phyloP scores from a whole-genome alignment of 2,888 invertebrate species.

The Torymus texanus region DNA sequence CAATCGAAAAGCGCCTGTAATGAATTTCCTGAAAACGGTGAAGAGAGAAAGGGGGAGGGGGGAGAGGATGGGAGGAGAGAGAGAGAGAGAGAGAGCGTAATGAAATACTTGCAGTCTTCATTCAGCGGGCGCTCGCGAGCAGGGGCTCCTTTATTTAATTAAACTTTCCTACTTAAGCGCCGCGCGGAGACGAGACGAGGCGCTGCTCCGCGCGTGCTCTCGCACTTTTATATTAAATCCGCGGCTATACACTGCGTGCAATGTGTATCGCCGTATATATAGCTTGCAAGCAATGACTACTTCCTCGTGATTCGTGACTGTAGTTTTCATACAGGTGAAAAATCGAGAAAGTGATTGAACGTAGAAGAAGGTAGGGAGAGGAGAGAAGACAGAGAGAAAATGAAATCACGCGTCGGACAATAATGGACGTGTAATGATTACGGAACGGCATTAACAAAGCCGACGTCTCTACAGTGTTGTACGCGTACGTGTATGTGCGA shows the following conservation, averaged over 20 bases:
- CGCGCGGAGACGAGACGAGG: no score
- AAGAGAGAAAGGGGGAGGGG: no score
- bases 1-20: conserved; percentile 47
- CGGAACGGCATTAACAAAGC: conserved; percentile 66
- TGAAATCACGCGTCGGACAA: conserved; percentile 37
- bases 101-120: conserved; percentile 42
- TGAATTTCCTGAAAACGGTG: conserved; percentile 48
- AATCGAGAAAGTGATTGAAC: background rate
- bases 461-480: no score
- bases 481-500: conserved; percentile 14
- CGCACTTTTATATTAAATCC: conserved; percentile 14
- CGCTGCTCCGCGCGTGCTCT: background rate
- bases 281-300: no score
- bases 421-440: conserved; percentile 63
- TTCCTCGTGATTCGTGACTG: background rate
- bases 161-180: conserved; percentile 35
- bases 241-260: background rate
- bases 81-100: conserved; percentile 30
- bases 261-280: no score
- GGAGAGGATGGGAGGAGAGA: no score
- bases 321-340: no score
- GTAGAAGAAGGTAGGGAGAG: background rate
- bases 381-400: background rate
- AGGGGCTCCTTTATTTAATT: conserved; percentile 41
- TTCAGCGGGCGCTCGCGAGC: background rate